A percentile compares a stretch with the other conserved stretches of the same genome.
phyloP scores from a whole-genome alignment of 30 jellyfish, hydroid and myxozoan species.

The Catostylus mosaicus region DNA sequence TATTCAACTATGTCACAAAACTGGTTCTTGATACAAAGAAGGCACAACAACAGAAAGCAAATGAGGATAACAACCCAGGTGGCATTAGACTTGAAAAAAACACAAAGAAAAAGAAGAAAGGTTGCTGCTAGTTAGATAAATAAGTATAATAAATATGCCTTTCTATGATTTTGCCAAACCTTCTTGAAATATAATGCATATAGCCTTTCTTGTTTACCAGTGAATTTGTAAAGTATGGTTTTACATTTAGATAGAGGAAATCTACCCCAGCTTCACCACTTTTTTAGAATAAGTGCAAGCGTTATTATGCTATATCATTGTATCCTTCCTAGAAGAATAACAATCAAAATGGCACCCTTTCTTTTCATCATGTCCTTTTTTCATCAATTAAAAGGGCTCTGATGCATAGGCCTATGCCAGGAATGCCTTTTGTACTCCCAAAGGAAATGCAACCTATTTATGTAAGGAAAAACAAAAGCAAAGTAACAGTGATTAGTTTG shows the following conservation, averaged over 20 bases:
- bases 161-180: background rate
- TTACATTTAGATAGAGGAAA: background rate
- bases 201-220: background rate
- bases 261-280: background rate
- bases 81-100: slow-evolving; percentile 80
- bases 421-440: no score
- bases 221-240: slow-evolving; percentile 19
- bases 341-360: background rate
- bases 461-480: no score
- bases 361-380: no score
- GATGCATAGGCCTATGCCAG: no score
- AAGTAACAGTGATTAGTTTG: no score
- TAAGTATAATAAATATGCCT: background rate
- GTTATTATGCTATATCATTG: background rate
- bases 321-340: background rate
- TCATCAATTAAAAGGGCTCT: no score
- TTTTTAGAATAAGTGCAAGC: background rate
- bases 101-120: slow-evolving; percentile 65
- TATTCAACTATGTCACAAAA: slow-evolving; percentile 80
- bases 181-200: background rate
- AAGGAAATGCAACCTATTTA: no score
- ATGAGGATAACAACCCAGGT: slow-evolving; percentile 85
- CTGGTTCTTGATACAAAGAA: slow-evolving; percentile 80
- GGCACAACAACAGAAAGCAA: slow-evolving; percentile 91
- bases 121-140: slow-evolving; percentile 72